Base-by-base conservation (phyloP, 2,113 vertebrate species). In the Hydrochoerus hydrochaeris region DNA sequence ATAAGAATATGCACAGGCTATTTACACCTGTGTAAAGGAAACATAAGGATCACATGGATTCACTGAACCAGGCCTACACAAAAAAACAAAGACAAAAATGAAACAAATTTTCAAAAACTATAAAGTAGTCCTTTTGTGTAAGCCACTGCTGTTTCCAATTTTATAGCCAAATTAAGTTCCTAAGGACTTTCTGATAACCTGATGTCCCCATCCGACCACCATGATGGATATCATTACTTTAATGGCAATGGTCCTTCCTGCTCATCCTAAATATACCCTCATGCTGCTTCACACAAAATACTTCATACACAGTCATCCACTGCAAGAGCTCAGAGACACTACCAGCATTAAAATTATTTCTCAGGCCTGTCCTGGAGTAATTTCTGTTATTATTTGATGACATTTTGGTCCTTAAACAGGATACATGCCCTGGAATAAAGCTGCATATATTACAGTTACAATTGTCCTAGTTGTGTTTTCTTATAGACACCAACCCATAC, bases 111-210 rank as follows among this genome's bases (percentile, higher is more conserved):
- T 77, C 7, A 7, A 75, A 46, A 75, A 24, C 26, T 19, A 71
- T 30, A 20, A 54, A 94, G 19, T 20, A 78, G 26, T 58, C 52
- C 11, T 63, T 60, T 63, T 65, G n/a, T 54, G 90, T 80, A 97
- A 94, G 54, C 35, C 60, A 67, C 41, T 90, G 60, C 20, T 92
- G 84, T 95, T 85, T 77, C 32, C 35, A 67, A 24, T 94, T 86
- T 75, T 84, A 65, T 17, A 95, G 32, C 26, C 46, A 90, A 85
- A 73, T 67, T 95, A 94, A 95, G 73, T 88, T 86, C 10, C 60
- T 92, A 83, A 97, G 44, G 91, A 82, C 82, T 86, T 57, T 38
- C 26, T 19, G 44, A 11, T 95, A 52, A 87, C 12, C 14, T 30
- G 82, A 69, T 44, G 5, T 71, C 62, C 24, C 38, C 49, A 71